Conservation (phyloP, 1,140 invertebrate species). For the Bombus sylvicola region DNA sequence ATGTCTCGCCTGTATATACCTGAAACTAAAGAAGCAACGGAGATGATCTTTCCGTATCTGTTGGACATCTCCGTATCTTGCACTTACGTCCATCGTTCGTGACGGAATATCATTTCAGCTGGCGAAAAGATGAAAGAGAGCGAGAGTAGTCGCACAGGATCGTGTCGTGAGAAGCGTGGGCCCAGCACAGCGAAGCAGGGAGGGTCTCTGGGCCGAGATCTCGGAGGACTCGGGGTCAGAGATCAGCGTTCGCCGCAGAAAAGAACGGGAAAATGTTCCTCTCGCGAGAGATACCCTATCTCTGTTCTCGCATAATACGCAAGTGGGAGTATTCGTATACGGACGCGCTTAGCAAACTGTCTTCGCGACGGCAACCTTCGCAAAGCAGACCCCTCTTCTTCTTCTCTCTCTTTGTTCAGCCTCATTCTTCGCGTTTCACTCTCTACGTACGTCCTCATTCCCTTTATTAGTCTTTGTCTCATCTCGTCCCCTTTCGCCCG, state of each 20-base stretch:
- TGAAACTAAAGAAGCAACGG: too few species aligned
- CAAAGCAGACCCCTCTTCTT: slow-evolving; percentile 51
- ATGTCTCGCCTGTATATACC: too few species aligned
- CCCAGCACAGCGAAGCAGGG: slow-evolving; percentile 63
- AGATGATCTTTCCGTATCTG: too few species aligned
- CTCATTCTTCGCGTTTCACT: slow-evolving; percentile 48
- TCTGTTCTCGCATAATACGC: slow-evolving; percentile 74
- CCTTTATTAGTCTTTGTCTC: slow-evolving; percentile 67
- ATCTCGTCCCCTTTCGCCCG: slow-evolving; percentile 27
- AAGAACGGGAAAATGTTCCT: slow-evolving; percentile 74
- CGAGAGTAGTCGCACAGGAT: slow-evolving; percentile 36
- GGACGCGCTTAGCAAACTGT: slow-evolving; percentile 40
- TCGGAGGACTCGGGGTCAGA: slow-evolving; percentile 67
- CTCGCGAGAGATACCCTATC: slow-evolving; percentile 75
- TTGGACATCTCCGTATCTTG: too few species aligned
- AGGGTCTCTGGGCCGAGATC: slow-evolving; percentile 24
- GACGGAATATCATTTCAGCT: neutral
- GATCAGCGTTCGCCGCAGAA: slow-evolving; percentile 69
- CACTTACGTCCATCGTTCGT: neutral
- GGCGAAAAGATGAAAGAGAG: slow-evolving; percentile 5
- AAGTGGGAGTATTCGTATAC: slow-evolving; percentile 73
- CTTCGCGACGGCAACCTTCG: slow-evolving; percentile 55
- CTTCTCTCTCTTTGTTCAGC: neutral
- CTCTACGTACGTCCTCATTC: slow-evolving; percentile 15
- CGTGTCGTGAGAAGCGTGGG: slow-evolving; percentile 68